These are phyloP conservation scores for Grantiella picta DNA, from an alignment of 2,113 vertebrate species.

Conservation along the genomic window DNA sequence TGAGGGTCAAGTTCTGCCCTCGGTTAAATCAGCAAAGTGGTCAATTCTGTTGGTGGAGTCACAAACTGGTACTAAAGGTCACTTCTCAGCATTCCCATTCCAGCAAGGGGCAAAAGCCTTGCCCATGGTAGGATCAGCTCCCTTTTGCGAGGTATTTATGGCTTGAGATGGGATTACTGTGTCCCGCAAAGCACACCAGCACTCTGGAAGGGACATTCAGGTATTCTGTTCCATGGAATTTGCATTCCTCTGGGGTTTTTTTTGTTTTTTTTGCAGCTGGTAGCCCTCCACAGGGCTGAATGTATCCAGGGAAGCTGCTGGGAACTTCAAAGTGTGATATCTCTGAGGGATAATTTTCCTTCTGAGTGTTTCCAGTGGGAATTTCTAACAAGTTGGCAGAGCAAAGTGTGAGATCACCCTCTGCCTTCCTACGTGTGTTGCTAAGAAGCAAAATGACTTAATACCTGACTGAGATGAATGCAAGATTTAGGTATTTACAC, in stretches of 20 bases:
- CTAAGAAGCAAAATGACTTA: background rate
- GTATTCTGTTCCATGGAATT: background rate
- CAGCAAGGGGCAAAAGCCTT: background rate
- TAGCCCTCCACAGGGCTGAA: background rate
- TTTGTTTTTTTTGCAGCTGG: background rate
- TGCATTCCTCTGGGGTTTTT: background rate
- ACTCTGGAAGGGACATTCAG: background rate
- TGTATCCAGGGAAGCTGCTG: background rate
- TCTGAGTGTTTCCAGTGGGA: background rate
- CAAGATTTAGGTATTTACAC: background rate
- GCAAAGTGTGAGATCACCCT: background rate
- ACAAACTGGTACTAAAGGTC: background rate
- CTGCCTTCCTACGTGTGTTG: background rate
- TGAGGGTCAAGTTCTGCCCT: background rate
- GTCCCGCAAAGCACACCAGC: background rate
- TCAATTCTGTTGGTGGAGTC: background rate
- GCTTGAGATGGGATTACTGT: background rate
- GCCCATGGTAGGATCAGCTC: background rate
- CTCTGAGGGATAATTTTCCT: background rate
- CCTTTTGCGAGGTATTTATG: background rate
- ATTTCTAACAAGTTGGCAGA: background rate
- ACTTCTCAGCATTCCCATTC: background rate
- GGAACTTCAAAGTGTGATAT: background rate
- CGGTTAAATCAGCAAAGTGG: background rate
- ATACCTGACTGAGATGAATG: background rate